Conservation (phyloP, 2,113 vertebrate genomes). For the Podocnemis expansa region DNA sequence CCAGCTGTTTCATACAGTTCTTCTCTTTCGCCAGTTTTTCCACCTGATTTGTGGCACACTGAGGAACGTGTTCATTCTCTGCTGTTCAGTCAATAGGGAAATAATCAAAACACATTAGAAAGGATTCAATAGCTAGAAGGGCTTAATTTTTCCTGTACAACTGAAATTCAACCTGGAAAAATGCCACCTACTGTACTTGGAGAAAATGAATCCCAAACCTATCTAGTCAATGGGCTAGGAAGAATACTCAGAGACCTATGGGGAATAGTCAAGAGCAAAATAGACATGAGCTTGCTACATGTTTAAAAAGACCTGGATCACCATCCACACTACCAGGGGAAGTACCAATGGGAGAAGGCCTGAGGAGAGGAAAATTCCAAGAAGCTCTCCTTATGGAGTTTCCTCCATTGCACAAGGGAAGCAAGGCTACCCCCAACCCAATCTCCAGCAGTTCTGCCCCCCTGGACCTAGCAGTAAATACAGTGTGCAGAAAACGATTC, state of each 20-base stretch:
- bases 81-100: not conserved
- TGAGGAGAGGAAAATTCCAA: not conserved
- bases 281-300: not conserved
- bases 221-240: not conserved
- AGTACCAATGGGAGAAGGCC: not conserved
- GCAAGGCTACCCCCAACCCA: not conserved
- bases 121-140: not conserved
- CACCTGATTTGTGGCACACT: not conserved
- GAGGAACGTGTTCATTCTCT: constrained; percentile 7
- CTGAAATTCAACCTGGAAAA: not conserved
- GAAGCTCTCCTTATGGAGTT: not conserved
- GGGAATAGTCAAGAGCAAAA: not conserved
- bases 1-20: constrained; percentile 7
- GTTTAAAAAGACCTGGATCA: not conserved
- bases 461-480: not conserved
- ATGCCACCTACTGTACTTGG: not conserved
- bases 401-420: not conserved
- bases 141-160: constrained; percentile 25
- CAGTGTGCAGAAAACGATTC: accelerated
- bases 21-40: not conserved
- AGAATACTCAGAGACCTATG: not conserved
- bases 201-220: not conserved
- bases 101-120: not conserved
- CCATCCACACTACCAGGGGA: not conserved
- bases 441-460: not conserved